phyloP scores from a whole-genome alignment of 2,888 invertebrate species.

The Rhimphoctona megacephalus region DNA sequence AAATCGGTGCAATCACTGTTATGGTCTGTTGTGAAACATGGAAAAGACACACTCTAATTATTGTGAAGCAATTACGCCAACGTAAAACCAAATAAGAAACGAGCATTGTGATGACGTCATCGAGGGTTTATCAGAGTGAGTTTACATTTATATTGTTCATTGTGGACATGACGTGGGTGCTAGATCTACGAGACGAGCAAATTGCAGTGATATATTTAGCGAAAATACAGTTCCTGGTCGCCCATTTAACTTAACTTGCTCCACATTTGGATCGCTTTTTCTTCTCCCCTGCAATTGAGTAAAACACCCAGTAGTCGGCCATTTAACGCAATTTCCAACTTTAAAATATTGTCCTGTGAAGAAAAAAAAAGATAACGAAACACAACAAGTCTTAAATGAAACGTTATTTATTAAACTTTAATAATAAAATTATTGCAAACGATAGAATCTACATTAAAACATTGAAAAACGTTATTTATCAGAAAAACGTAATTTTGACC shows the following conservation, averaged over 20 bases:
- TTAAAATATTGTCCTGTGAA: too few relatives aligned
- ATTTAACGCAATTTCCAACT: too few relatives aligned
- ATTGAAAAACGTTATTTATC: too few relatives aligned
- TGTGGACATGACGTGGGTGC: slow-evolving; percentile 26
- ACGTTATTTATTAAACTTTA: too few relatives aligned
- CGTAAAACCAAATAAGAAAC: background rate
- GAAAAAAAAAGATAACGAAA: too few relatives aligned
- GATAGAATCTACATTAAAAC: too few relatives aligned
- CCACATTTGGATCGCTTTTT: slow-evolving; percentile 11
- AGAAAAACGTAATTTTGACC: too few relatives aligned
- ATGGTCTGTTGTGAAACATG: background rate
- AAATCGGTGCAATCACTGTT: background rate
- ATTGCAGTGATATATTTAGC: slow-evolving; percentile 23
- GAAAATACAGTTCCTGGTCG: slow-evolving; percentile 4
- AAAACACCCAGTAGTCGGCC: too few relatives aligned
- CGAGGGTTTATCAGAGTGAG: slow-evolving; percentile 7
- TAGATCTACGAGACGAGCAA: slow-evolving; percentile 20
- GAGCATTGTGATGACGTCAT: background rate
- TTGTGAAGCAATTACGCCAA: background rate
- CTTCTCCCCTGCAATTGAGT: background rate
- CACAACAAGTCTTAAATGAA: too few relatives aligned
- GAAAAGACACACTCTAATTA: background rate
- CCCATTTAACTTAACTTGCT: background rate
- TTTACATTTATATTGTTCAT: slow-evolving; percentile 7
- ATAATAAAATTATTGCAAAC: too few relatives aligned